Conservation (phyloP, 2,888 invertebrate species). For the Lacanobia wlatinum region DNA sequence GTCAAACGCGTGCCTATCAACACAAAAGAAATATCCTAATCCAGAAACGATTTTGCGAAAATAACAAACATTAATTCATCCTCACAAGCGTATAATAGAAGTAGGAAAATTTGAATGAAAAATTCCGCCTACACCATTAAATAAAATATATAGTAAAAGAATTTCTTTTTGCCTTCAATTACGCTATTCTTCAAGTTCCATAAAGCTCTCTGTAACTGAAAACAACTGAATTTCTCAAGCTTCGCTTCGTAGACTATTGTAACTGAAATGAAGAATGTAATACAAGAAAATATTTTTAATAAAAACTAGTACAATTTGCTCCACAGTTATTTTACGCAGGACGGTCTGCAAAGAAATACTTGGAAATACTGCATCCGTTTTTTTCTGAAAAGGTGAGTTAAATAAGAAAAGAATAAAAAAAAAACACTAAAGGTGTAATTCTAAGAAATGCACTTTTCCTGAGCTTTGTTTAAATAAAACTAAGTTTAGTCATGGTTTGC, state of each 20-base stretch:
- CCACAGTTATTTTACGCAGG: neutral
- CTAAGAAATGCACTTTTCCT: too few species aligned
- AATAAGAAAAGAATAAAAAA: neutral
- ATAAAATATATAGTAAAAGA: neutral
- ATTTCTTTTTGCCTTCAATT: slow-evolving; percentile 27
- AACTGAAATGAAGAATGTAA: slow-evolving; percentile 21
- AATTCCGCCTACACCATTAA: neutral
- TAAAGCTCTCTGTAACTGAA: slow-evolving; percentile 8
- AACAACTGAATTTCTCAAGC: slow-evolving; percentile 12
- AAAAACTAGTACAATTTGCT: slow-evolving; percentile 14
- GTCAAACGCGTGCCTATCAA: too few species aligned
- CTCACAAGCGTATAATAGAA: neutral
- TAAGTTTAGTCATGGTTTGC: too few species aligned
- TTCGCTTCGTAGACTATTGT: neutral
- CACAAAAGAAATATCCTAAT: too few species aligned
- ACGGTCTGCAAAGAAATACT: slow-evolving; percentile 9
- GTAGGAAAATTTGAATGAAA: neutral
- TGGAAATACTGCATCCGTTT: neutral
- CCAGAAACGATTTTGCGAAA: too few species aligned
- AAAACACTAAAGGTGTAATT: too few species aligned
- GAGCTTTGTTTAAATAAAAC: too few species aligned
- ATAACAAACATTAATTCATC: too few species aligned
- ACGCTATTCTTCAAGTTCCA: slow-evolving; percentile 7
- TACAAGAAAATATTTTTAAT: slow-evolving; percentile 29
- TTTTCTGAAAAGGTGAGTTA: neutral